phyloP scores from a whole-genome alignment of 2,797 vertebrate genomes.

The Anomalospiza imberbis region DNA sequence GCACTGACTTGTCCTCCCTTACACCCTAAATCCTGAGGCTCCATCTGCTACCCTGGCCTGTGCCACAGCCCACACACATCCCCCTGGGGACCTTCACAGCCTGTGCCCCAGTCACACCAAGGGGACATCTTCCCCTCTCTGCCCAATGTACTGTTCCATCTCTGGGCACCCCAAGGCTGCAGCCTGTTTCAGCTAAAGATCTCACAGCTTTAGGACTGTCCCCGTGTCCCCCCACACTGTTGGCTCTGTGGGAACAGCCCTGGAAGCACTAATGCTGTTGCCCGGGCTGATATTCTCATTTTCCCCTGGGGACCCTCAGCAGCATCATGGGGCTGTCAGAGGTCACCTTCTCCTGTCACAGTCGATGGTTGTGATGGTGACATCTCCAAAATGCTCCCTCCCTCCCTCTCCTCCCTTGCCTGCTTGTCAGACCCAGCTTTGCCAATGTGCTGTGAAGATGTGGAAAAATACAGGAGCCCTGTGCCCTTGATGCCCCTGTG shows the following conservation, averaged over 20 bases:
- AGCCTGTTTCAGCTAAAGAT: fast-evolving
- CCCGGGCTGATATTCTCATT: not conserved
- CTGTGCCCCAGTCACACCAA: not conserved
- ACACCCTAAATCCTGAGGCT: not conserved
- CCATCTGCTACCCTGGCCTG: not conserved
- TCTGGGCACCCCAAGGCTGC: not conserved
- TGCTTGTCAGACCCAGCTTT: not conserved
- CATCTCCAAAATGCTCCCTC: not conserved
- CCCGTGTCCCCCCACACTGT: fast-evolving
- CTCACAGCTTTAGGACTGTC: not conserved
- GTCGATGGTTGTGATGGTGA: not conserved
- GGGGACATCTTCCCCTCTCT: not conserved
- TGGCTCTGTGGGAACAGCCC: not conserved
- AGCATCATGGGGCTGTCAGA: not conserved
- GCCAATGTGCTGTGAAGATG: not conserved
- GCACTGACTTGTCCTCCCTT: fast-evolving
- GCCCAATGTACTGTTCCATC: fast-evolving
- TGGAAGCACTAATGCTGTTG: not conserved
- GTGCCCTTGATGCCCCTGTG: not conserved
- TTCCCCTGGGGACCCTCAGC: not conserved
- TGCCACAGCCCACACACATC: fast-evolving
- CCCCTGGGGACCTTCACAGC: fast-evolving
- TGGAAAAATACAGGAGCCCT: not conserved
- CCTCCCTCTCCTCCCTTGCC: not conserved
- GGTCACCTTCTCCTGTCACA: not conserved